These are phyloP conservation scores for Paedocypris micromegethes DNA, from an alignment of 2,797 vertebrate species.

Conservation along the genomic window DNA sequence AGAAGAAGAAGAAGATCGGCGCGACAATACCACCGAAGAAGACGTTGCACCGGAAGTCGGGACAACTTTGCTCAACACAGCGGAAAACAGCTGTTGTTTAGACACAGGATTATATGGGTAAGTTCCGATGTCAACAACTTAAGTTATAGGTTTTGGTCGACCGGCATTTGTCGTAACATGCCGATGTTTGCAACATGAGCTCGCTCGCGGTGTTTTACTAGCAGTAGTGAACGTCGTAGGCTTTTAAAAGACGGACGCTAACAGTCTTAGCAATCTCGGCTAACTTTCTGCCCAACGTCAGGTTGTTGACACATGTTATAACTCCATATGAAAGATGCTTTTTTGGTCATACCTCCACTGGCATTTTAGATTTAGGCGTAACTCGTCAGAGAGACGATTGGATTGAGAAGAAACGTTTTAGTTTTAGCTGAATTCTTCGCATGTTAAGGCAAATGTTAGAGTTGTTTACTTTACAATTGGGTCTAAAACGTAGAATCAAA, in stretches of 20 bases:
- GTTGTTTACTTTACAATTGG: too few relatives aligned
- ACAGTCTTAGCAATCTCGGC: constrained; percentile 32
- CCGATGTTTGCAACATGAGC: background rate
- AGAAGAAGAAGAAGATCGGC: too few relatives aligned
- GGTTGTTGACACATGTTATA: background rate
- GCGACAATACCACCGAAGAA: background rate
- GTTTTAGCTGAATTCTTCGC: too few relatives aligned
- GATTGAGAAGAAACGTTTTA: too few relatives aligned
- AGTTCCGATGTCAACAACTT: constrained; percentile 36
- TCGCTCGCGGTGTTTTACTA: background rate
- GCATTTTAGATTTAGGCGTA: background rate
- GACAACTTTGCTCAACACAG: constrained; percentile 71
- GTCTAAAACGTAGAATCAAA: too few relatives aligned
- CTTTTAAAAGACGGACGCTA: constrained; percentile 12
- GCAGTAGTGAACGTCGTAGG: background rate
- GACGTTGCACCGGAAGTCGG: constrained; percentile 68
- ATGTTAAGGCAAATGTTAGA: too few relatives aligned
- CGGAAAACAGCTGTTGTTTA: constrained; percentile 69
- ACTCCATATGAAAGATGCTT: background rate
- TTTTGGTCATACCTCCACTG: background rate
- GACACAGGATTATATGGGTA: constrained; percentile 49
- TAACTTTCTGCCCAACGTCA: constrained; percentile 38
- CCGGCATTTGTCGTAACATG: too few relatives aligned
- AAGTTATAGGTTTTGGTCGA: background rate
- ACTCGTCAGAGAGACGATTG: background rate